Percentiles rank a stretch among this genome's conserved stretches.
Conservation (phyloP, 2,888 invertebrate species). For the Melinaea menophilus region DNA sequence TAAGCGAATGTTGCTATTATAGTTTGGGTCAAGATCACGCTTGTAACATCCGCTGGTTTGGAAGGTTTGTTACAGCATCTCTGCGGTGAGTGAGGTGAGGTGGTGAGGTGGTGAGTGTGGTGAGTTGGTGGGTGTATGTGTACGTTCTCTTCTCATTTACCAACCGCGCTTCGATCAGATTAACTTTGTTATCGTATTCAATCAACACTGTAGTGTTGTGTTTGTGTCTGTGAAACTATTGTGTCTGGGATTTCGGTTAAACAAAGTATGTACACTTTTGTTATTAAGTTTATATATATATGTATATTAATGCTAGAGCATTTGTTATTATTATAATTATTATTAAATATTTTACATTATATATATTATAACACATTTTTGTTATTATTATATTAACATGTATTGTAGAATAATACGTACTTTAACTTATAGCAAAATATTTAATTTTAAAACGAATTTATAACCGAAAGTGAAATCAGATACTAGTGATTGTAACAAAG, state of each 20-base stretch:
- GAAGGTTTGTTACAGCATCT: slow-evolving; percentile 22
- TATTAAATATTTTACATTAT: too few species aligned
- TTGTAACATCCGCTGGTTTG: slow-evolving; percentile 6
- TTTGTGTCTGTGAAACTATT: background rate
- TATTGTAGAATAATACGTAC: too few species aligned
- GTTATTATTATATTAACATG: too few species aligned
- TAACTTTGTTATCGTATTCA: slow-evolving; percentile 6
- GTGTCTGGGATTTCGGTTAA: background rate
- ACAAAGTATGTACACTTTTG: background rate
- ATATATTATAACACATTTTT: too few species aligned
- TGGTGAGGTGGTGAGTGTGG: too few species aligned
- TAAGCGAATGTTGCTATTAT: slow-evolving; percentile 4
- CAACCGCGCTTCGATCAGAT: slow-evolving; percentile 17
- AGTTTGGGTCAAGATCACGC: slow-evolving; percentile 20
- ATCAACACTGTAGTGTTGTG: slow-evolving; percentile 4
- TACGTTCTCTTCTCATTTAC: slow-evolving; percentile 25
- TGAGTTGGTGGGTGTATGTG: slow-evolving; percentile 9
- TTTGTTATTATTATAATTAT: too few species aligned
- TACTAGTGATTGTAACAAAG: too few species aligned
- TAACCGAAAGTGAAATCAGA: too few species aligned
- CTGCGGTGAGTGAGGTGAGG: slow-evolving; percentile 6
- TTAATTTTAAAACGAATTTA: too few species aligned
- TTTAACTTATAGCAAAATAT: too few species aligned
- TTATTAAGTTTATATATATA: background rate
- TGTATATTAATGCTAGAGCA: background rate